Base-by-base conservation (phyloP, 2,888 invertebrate species). In the Agrochola lychnidis region DNA sequence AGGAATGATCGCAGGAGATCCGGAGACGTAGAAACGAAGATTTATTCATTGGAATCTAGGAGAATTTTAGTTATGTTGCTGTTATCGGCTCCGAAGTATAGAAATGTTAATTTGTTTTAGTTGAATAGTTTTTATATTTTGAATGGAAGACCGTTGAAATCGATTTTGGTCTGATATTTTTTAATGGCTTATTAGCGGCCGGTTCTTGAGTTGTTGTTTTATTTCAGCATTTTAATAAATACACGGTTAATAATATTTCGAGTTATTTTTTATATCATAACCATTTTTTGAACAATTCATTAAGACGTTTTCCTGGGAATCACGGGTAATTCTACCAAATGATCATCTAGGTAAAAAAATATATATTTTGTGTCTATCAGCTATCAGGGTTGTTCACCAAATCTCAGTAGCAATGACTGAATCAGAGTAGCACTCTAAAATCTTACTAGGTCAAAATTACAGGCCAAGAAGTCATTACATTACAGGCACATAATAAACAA, bases 1-100 rank as follows among this genome's bases (percentile, higher is more conserved):
- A 53, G 40, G 68, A 79, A 87, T 77, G 66, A 77, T 77, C 66
- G 59, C 72, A 74, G 19, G 69, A 70, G 63, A 75, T 79, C 63
- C 45, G 19, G 63, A 56, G 66, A 73, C 69, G 63, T 64, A 69
- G 56, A 70, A 61, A 57, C 40, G 22, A 73, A 74, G 40, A 83
- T 78, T 62, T 77, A 74, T 83, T 71, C 82, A 79, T 78, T 76
- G 68, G 67, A 59, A 67, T 42, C 45, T 22, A 59, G 30, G 53
- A 51, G 36, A 70, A 76, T 40, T 63, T 70, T 53, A 22, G 40
- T 59, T 57, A 51, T 30, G 25, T 36, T 48, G 45, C 63, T 51
- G 51, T 30, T 45, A 73, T 25, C 25, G 12, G 22, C 14, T 70
- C n/a, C 6, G 45, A 12, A 69, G 53, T 51, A 57, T 36, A 16